Base-by-base conservation (phyloP, 2,113 vertebrate genomes). In the Gulo gulo region DNA sequence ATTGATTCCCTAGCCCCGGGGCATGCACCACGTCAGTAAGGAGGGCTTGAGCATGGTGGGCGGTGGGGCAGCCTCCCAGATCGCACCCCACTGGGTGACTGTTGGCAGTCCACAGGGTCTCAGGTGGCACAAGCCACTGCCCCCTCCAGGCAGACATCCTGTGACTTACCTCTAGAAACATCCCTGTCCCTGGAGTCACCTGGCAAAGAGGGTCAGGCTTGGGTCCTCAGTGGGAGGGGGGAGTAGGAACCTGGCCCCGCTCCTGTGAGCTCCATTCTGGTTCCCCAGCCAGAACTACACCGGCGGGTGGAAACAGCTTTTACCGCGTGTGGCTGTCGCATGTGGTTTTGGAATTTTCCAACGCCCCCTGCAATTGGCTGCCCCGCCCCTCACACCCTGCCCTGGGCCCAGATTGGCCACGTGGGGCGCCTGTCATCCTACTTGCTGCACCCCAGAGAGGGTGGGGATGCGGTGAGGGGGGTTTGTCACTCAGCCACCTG, bases 311-410 rank as follows among this genome's bases (percentile, higher is more conserved):
- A 98, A 98, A 98, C 95, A 97, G 97, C 94, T 95, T 93, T 95
- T 90, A 97, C 96, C 57, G 78, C 71, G 42, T 45, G 97, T 98
- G 96, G 97, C 97, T 98, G 97, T 98, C 74, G 84, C 89, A 76
- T 98, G 98, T 98, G 98, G 98, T 98, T 98, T 98, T 98, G 98
- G 98, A 98, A 98, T 98, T 98, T 98, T 98, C 98, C 98, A 98
- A 98, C 96, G 65, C 97, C 98, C 97, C 97, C 97, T 98, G 47
- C 16, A 52, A 97, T 83, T 96, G 97, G 96, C 92, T 97, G 97
- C 95, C 91, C 97, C 97, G 42, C 98, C 97, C 96, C 97, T 98
- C 94, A 92, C 87, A 96, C 96, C 81, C 94, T 96, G 76, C 95
- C 96, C 97, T 92, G 69, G 94, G 94, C 96, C 94, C 88, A 95